phyloP scores from a whole-genome alignment of 2,888 invertebrate genomes.

The Scrobipalpa costella region DNA sequence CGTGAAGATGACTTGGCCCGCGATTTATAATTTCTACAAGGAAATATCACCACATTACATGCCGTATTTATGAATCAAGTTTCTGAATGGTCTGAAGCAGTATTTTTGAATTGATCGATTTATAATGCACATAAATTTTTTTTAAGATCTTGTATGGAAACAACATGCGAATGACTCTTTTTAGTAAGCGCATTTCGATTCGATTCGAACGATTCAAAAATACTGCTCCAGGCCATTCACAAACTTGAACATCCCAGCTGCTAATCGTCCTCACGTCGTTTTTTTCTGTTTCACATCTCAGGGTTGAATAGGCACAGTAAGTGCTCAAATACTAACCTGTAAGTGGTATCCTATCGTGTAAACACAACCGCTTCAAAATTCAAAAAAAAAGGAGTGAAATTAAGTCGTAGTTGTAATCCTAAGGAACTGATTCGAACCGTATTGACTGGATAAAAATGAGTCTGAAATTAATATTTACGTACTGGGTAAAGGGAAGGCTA shows the following conservation, averaged over 20 bases:
- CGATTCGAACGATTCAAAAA: too few species aligned
- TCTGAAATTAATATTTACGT: constrained; percentile 59
- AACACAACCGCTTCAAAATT: constrained; percentile 59
- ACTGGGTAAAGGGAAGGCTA: constrained; percentile 58
- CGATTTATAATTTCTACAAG: too few species aligned
- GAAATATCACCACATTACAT: too few species aligned
- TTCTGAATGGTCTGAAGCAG: too few species aligned
- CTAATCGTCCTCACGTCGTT: not conserved
- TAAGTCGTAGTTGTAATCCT: constrained; percentile 39
- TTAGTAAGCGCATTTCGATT: too few species aligned
- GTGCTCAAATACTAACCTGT: constrained; percentile 26
- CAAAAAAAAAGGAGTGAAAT: constrained; percentile 42
- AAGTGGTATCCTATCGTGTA: constrained; percentile 44
- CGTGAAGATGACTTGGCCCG: not conserved
- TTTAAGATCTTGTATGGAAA: too few species aligned
- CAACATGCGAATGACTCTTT: too few species aligned
- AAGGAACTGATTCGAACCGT: constrained; percentile 61
- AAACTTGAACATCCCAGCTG: too few species aligned
- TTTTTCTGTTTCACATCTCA: constrained; percentile 15
- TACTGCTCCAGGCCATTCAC: too few species aligned
- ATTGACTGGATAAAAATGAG: constrained; percentile 61
- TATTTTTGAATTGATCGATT: too few species aligned
- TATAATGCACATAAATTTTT: too few species aligned
- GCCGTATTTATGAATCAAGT: too few species aligned
- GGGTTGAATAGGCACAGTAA: constrained; percentile 24